Evolutionary conservation across 2,113 vertebrate genomes (phyloP).

Genomic region (Sinocyclocheilus anophthalmus): DNA sequence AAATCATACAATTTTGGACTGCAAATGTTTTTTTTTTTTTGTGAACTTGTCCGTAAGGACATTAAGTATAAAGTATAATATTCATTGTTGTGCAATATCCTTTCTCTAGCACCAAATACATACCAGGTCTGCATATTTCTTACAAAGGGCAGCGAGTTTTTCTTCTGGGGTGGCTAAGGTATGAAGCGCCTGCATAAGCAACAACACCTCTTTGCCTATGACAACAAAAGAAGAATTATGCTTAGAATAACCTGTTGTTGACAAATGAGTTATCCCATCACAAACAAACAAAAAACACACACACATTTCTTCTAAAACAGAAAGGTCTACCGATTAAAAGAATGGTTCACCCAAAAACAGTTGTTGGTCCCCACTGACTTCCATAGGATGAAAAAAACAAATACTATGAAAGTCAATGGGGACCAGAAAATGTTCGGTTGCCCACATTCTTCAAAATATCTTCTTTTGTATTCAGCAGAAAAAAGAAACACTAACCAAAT

Average conservation of each 20-base stretch:
- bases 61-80: not conserved
- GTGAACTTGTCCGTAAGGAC: not conserved
- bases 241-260: not conserved
- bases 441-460: too few relatives aligned
- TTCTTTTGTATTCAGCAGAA: too few relatives aligned
- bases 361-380: too few relatives aligned
- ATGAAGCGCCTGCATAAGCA: conserved; percentile 97
- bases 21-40: not conserved
- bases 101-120: conserved; percentile 62
- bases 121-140: conserved; percentile 98
- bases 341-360: too few relatives aligned
- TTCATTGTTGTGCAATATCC: not conserved
- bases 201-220: conserved; percentile 94
- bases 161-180: conserved; percentile 93
- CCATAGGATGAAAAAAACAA: too few relatives aligned
- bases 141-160: conserved; percentile 96
- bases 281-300: not conserved
- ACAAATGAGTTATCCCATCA: not conserved
- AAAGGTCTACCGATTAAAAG: not conserved
- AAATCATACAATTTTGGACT: not conserved
- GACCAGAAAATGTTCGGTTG: too few relatives aligned
- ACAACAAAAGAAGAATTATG: conserved; percentile 48
- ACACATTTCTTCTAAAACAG: not conserved
- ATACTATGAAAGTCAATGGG: too few relatives aligned
- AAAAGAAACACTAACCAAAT: conserved; percentile 77